Base-by-base conservation (phyloP, 2,113 vertebrate genomes). In the Aptenodytes patagonicus region DNA sequence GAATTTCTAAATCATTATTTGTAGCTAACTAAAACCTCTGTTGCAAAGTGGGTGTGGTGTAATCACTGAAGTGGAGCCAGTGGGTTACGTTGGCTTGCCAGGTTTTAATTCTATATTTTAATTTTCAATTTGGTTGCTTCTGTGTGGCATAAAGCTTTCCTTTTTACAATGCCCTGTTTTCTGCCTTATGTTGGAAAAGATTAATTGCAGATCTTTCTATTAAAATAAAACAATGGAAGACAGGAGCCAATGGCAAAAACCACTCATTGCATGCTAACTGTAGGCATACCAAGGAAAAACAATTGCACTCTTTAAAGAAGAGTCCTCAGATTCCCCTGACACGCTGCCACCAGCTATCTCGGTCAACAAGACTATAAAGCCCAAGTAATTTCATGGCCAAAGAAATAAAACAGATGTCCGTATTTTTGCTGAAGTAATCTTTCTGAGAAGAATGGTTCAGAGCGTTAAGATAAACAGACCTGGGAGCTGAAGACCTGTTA, bases 141-240 rank as follows among this genome's bases (percentile, higher is more conserved):
- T 80, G 31, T 3, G 13, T 87, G n/a, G 38, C 42, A 69, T 32
- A 36, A 66, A 51, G 15, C 17, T 44, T 69, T 54, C 19, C 28
- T 12, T 58, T 57, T 70, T 51, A 69, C 15, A 31, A 1, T 26
- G 52, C 38, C 42, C 46, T 32, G 36, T 18, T 40, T 76, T 88
- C 51, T 85, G 58, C 54, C n/a, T 55, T 49, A 10, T 42, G 6
- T 11, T 70, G 29, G 32, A 36, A 65, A 65, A 84, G 6, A 75
- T 22, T 73, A 71, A 55, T 47, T 36, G 19, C 17, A 54, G 31
- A 28, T 61, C 22, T 24, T 73, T 44, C 40, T 28, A 34, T 47
- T 80, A 85, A 93, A 90, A 82, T 38, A 20, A 68, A 91, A 40
- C n/a, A 69, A 40, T 29, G 7, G 20, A n/a, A 94, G 38, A 62